phyloP scores from a whole-genome alignment of 2,797 vertebrate species.

The Manis crassicaudata region DNA sequence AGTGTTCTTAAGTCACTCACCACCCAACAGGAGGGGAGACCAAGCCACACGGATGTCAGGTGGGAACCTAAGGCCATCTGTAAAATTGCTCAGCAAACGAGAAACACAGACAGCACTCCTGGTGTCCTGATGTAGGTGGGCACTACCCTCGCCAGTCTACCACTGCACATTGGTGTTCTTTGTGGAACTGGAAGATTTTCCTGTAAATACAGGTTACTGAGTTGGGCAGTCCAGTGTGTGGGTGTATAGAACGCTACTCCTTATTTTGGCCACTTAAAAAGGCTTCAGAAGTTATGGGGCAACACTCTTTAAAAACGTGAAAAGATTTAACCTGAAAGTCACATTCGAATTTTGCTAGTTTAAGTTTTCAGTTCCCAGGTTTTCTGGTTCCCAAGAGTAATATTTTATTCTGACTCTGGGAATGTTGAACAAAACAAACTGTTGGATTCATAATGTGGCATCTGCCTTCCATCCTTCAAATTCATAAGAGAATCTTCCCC shows the following conservation, averaged over 20 bases:
- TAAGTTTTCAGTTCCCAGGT: constrained; percentile 29
- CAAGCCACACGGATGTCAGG: not conserved
- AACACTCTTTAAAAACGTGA: not conserved
- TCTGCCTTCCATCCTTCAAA: constrained; percentile 61
- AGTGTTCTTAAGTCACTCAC: not conserved
- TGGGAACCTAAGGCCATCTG: not conserved
- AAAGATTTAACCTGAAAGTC: not conserved
- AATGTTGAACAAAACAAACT: constrained; percentile 63
- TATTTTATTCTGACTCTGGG: constrained; percentile 60
- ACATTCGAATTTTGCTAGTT: constrained; percentile 7
- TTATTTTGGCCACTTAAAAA: not conserved
- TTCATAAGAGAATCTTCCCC: constrained; percentile 61
- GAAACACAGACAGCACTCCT: not conserved
- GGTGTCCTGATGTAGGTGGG: not conserved
- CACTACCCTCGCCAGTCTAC: not conserved
- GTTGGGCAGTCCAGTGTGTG: not conserved
- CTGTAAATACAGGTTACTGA: not conserved
- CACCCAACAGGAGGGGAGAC: not conserved
- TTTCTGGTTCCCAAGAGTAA: constrained; percentile 56
- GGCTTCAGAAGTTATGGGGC: not conserved
- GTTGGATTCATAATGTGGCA: constrained; percentile 37
- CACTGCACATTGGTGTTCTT: not conserved
- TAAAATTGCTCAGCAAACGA: not conserved
- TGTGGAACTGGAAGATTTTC: not conserved
- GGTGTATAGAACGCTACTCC: not conserved